Base-by-base conservation (phyloP, 2,888 invertebrate species). In the Dinocampus coccinellae region DNA sequence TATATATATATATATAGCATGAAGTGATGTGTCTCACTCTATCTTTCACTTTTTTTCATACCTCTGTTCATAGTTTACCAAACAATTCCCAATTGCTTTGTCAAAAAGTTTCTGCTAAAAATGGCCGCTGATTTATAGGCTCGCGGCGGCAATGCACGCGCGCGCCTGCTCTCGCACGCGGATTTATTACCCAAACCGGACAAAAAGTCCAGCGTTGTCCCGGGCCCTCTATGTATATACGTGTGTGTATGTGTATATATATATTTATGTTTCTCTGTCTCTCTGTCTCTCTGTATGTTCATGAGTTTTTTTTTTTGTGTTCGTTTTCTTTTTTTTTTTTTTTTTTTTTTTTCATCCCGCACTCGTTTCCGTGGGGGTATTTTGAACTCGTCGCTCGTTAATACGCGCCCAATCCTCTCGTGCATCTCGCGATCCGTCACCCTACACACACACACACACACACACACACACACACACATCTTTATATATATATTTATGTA, bases 81-180 rank as follows among this genome's bases (percentile, higher is more conserved):
- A 83, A 82, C 83, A 82, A 85, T 84, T 84, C 83, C 84, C 84
- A 84, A 84, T 84, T 83, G 85, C 80, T 83, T 80, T 85, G 85
- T 85, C 84, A 85, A 84, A 82, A 84, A 84, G 84, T 84, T 84
- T 78, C 78, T 80, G 80, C 80, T 80, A 83, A 83, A 84, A 84
- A 83, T 82, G 81, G 77, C 77, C 72, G 77, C 81, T 83, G 83
- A 84, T 84, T 85, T 83, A 84, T 81, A 74, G 78, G 77, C 73
- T 72, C 60, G 55, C 57, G 57, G 67, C 55, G 57, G 29, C 47
- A 47, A 16, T 47, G 47, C 47, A 47, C 47, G 47, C 47, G 47
- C 47, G 47, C 47, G 47, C 16, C 16, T 9, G 47, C n/a, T 39
- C 67, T 36, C 63, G 66, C 77, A 77, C 75, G 79, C 63, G 68